Conservation (phyloP, 2,797 vertebrate genomes). For the Phalanger gymnotis region DNA sequence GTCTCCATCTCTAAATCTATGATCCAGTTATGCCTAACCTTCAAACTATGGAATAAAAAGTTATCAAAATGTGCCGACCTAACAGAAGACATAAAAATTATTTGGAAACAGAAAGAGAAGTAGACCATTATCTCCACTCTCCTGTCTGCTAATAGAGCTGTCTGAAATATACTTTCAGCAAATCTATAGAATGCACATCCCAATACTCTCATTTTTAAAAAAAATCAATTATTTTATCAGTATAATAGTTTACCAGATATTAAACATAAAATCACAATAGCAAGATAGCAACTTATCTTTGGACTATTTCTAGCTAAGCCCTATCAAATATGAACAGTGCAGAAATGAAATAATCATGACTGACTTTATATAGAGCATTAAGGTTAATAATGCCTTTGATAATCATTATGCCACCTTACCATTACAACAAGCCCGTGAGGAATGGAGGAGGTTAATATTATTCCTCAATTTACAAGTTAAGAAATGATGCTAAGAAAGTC, state of each 20-base stretch:
- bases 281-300: background rate
- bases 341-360: background rate
- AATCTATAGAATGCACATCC: background rate
- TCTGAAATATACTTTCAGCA: background rate
- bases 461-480: background rate
- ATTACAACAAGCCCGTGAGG: background rate
- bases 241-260: background rate
- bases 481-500: too few relatives aligned
- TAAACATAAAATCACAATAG: background rate
- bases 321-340: background rate
- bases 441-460: background rate
- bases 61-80: background rate
- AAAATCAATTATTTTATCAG: background rate
- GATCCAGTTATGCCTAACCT: background rate
- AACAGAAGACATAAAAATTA: background rate
- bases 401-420: background rate
- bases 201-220: background rate
- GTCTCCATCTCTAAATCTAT: background rate
- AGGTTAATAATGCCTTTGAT: background rate
- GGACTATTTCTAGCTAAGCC: background rate
- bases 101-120: background rate
- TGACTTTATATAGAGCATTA: background rate
- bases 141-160: background rate
- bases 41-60: background rate
- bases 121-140: background rate